Conservation (phyloP, 2,113 vertebrate species). For the Anolis carolinensis region DNA sequence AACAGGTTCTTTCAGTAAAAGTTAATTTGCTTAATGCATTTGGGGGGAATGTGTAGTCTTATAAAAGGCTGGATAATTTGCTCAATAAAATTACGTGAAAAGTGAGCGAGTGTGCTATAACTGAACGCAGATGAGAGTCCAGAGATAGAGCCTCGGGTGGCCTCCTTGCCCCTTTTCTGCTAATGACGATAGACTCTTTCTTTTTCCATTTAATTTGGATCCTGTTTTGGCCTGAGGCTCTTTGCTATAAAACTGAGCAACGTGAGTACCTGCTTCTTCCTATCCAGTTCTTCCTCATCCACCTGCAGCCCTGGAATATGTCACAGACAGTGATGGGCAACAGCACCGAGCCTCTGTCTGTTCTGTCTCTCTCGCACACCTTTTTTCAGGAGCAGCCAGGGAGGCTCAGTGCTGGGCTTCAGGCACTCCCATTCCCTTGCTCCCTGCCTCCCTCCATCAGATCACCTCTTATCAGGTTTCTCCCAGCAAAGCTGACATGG, state of each 20-base stretch:
- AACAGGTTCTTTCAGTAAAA: constrained; percentile 51
- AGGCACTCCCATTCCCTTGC: not conserved
- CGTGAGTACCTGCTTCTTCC: not conserved
- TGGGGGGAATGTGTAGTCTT: constrained; percentile 21
- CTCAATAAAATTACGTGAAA: constrained; percentile 50
- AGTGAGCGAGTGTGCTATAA: not conserved
- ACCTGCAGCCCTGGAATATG: constrained; percentile 10
- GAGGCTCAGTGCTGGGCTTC: not conserved
- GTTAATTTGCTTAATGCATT: constrained; percentile 41
- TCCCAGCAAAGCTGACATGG: not conserved
- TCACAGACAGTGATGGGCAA: not conserved
- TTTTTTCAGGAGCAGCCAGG: accelerated
- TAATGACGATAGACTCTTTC: constrained; percentile 1
- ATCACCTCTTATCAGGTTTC: not conserved
- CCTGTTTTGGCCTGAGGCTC: constrained; percentile 6
- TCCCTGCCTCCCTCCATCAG: not conserved
- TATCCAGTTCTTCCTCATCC: not conserved
- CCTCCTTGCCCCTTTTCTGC: not conserved
- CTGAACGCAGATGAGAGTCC: not conserved
- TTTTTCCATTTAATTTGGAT: accelerated
- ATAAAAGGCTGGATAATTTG: constrained; percentile 33
- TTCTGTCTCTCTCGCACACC: not conserved
- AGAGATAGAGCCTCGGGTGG: not conserved
- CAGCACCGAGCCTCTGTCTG: not conserved
- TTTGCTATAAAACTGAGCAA: accelerated